These are phyloP conservation scores for Ageneiosus marmoratus DNA, from an alignment of 2,113 vertebrate species.

Conservation along the genomic window DNA sequence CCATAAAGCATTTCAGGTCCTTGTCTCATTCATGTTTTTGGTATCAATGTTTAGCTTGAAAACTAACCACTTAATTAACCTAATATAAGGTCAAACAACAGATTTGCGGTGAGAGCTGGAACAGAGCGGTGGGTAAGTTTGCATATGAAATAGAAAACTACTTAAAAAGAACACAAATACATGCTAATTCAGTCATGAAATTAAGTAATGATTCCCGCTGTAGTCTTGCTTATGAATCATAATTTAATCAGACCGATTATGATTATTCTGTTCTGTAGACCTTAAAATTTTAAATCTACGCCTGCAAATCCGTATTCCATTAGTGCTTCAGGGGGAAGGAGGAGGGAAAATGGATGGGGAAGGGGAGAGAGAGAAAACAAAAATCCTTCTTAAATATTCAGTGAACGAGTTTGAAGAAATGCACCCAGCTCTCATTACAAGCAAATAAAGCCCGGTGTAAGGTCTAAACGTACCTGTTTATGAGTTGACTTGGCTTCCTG, in stretches of 20 bases:
- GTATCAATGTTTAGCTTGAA: conserved; percentile 33
- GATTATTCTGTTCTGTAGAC: conserved; percentile 67
- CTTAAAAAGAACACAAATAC: conserved; percentile 59
- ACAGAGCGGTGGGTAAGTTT: conserved; percentile 43
- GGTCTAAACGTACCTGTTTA: conserved; percentile 72
- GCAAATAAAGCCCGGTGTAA: conserved; percentile 59
- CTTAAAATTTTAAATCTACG: conserved; percentile 65
- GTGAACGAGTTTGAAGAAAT: conserved; percentile 57
- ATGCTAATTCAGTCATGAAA: conserved; percentile 68
- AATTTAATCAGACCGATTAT: conserved; percentile 66
- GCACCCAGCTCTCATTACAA: conserved; percentile 61
- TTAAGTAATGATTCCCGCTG: conserved; percentile 64
- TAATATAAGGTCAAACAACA: conserved; percentile 45
- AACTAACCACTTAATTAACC: conserved; percentile 45
- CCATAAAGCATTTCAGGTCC: background rate
- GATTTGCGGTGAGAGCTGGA: conserved; percentile 34
- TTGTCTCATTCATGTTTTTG: conserved; percentile 25
- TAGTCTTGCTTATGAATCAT: conserved; percentile 66
- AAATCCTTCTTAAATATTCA: conserved; percentile 53
- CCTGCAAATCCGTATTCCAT: conserved; percentile 63
- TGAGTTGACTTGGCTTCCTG: conserved; percentile 63
- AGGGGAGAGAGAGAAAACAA: conserved; percentile 23
- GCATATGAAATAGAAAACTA: conserved; percentile 55
- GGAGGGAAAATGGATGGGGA: conserved; percentile 7
- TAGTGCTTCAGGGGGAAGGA: conserved; percentile 54